Conservation (phyloP, 2,888 invertebrate species). For the Tolmerus cingulatus region DNA sequence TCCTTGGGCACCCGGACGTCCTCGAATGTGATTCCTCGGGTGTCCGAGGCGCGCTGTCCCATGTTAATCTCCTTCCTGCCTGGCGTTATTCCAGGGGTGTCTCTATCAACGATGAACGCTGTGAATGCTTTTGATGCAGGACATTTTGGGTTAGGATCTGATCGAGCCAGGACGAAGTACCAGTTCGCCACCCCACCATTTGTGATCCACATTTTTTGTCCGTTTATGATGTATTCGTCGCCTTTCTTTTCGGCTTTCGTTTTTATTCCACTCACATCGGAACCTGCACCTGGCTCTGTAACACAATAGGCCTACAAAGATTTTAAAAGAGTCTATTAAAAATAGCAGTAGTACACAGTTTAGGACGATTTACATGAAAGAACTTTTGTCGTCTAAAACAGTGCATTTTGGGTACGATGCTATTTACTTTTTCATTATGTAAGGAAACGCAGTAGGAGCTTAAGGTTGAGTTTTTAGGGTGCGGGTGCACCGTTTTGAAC, state of each 20-base stretch:
- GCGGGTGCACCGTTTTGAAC: no score
- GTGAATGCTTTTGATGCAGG: constrained; percentile 85
- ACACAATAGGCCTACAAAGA: constrained; percentile 82
- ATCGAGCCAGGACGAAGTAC: constrained; percentile 89
- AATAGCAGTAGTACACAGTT: not conserved
- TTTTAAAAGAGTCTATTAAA: not conserved
- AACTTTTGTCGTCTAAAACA: no score
- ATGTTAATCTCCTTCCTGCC: constrained; percentile 76
- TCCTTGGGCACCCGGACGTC: constrained; percentile 77
- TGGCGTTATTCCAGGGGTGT: constrained; percentile 70
- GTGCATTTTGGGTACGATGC: no score
- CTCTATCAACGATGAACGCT: constrained; percentile 76
- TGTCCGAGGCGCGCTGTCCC: constrained; percentile 79
- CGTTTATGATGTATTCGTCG: constrained; percentile 86
- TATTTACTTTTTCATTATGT: no score
- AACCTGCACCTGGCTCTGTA: constrained; percentile 91
- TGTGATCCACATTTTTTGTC: constrained; percentile 98
- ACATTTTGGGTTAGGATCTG: constrained; percentile 85
- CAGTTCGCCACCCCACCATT: constrained; percentile 93
- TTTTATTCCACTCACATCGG: constrained; percentile 87
- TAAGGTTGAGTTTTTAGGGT: no score
- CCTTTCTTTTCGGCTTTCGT: constrained; percentile 90
- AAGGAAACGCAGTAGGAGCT: no score
- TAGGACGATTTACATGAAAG: no score
- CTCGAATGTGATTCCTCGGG: constrained; percentile 76